Evolutionary conservation across 2,113 vertebrate species (phyloP).

Genomic region (Rhizomys pruinosus): DNA sequence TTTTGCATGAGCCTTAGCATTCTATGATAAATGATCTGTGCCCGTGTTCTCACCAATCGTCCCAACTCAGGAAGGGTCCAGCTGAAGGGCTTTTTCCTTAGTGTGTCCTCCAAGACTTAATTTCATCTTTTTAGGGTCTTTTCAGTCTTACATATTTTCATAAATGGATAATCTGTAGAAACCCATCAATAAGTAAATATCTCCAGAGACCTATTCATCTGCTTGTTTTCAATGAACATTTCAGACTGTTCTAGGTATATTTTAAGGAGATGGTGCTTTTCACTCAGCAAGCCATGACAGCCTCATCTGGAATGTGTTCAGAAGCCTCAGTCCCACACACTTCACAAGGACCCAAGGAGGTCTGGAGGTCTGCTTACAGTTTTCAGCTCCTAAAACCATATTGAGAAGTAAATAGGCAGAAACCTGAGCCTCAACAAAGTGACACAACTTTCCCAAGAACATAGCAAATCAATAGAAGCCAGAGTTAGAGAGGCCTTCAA

Average conservation of each 20-base stretch:
- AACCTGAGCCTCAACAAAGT: background rate
- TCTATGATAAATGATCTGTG: background rate
- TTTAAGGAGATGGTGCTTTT: background rate
- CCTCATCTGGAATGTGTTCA: background rate
- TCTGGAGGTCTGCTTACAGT: background rate
- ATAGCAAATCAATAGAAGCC: background rate
- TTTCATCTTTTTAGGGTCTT: background rate
- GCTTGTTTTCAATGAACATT: background rate
- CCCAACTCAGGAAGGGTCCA: background rate
- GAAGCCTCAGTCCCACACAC: background rate
- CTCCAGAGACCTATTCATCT: background rate
- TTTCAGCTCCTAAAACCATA: background rate
- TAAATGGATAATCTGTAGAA: background rate
- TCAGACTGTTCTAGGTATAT: background rate
- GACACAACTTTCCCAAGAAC: background rate
- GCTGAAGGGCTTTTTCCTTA: background rate
- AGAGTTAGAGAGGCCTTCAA: background rate
- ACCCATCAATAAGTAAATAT: background rate
- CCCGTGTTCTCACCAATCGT: background rate
- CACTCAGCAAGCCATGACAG: background rate
- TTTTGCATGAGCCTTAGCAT: slow-evolving; percentile 22
- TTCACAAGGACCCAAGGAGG: background rate
- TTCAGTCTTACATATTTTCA: background rate
- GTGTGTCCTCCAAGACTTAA: background rate
- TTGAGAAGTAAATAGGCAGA: background rate